phyloP scores from a whole-genome alignment of 2,113 vertebrate genomes.

The Bufo bufo region DNA sequence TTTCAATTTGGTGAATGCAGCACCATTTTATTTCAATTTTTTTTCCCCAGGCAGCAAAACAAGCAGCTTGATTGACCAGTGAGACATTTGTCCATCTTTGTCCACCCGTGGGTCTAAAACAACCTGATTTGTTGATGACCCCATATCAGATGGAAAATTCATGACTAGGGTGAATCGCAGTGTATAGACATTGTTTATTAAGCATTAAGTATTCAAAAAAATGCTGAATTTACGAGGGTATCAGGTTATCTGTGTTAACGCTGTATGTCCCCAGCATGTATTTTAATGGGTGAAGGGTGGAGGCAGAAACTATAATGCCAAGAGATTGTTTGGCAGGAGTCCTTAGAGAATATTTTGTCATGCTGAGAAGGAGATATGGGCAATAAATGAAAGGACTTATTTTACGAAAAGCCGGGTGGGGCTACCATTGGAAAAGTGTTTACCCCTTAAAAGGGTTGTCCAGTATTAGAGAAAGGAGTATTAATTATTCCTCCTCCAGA shows the following conservation, averaged over 20 bases:
- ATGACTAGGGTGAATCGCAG: background rate
- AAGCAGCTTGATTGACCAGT: too few species aligned
- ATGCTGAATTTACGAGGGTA: background rate
- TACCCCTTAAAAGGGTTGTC: too few species aligned
- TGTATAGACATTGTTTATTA: background rate
- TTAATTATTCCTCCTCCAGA: too few species aligned
- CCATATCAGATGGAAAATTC: background rate
- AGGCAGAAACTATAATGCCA: background rate
- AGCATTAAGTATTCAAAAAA: background rate
- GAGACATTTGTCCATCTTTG: too few species aligned
- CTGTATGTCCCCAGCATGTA: background rate
- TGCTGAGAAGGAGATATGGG: background rate
- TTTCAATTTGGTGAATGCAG: too few species aligned
- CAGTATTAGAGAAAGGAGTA: too few species aligned
- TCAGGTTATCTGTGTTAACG: background rate
- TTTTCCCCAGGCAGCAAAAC: too few species aligned
- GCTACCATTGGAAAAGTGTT: too few species aligned
- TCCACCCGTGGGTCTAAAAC: too few species aligned
- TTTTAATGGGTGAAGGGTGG: slow-evolving; percentile 13
- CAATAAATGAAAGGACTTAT: background rate
- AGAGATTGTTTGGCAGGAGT: background rate
- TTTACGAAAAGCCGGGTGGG: too few species aligned
- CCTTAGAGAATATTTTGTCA: background rate
- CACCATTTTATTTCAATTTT: too few species aligned
- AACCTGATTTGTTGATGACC: background rate